A percentile compares a stretch with the other conserved stretches of the same genome.
Conservation (phyloP, 2,113 vertebrate genomes). For the Coryphaenoides rupestris region DNA sequence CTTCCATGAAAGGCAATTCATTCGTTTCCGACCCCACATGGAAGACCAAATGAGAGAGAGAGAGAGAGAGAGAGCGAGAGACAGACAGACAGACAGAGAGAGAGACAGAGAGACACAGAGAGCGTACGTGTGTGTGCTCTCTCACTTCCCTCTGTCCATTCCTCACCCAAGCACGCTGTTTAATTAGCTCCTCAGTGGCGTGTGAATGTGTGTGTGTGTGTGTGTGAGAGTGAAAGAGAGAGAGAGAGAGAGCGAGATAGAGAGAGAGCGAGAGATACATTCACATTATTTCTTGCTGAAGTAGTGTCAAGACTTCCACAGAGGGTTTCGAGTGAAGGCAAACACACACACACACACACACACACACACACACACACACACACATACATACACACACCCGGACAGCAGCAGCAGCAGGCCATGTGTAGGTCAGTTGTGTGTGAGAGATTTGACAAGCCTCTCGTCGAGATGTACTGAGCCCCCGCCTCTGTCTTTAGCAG, state of each 20-base stretch:
- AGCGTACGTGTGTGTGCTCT: conserved; percentile 3
- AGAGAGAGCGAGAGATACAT: conserved; percentile 45
- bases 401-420: too few species aligned
- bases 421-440: conserved; percentile 48
- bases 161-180: conserved; percentile 47
- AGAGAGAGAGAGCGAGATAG: too few species aligned
- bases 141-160: conserved; percentile 36
- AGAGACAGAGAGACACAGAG: neutral
- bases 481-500: neutral
- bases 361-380: conserved; percentile 16
- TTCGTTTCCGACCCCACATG: too few species aligned
- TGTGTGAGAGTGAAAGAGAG: conserved; percentile 17
- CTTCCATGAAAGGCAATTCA: too few species aligned
- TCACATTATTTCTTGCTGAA: conserved; percentile 37
- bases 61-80: neutral
- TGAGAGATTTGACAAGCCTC: conserved; percentile 37
- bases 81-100: neutral
- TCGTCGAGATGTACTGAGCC: conserved; percentile 14
- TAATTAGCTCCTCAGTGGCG: conserved; percentile 69
- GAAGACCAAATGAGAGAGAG: neutral
- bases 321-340: conserved; percentile 44
- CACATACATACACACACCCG: too few species aligned
- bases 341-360: conserved; percentile 12
- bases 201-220: conserved; percentile 39
- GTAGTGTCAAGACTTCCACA: conserved; percentile 53